Percentiles rank a stretch among this genome's conserved stretches.
Conservation (phyloP, 2,797 vertebrate genomes). For the Propithecus deckenii region DNA sequence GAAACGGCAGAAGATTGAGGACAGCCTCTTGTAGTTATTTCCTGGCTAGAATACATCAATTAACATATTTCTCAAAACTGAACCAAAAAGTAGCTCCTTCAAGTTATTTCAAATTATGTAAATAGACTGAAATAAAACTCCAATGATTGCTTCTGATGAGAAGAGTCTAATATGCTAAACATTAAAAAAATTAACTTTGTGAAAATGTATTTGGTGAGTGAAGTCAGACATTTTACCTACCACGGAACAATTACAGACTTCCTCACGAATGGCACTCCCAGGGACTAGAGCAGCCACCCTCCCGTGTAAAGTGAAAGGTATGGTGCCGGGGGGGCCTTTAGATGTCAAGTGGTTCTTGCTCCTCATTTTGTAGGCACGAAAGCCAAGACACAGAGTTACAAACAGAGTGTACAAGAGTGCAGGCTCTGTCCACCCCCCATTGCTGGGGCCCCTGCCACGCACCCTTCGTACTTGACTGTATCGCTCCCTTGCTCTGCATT, state of each 20-base stretch:
- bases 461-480: background rate
- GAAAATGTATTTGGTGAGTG: background rate
- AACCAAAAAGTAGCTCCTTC: slow-evolving; percentile 3
- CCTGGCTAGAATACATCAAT: slow-evolving; percentile 30
- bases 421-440: background rate
- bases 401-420: background rate
- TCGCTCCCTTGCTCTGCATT: background rate
- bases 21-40: background rate
- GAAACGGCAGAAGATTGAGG: background rate
- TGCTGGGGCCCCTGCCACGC: rapidly evolving
- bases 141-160: slow-evolving; percentile 49
- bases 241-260: background rate
- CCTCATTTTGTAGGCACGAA: background rate
- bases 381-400: background rate
- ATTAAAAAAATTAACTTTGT: slow-evolving; percentile 2
- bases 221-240: background rate
- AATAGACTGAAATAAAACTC: slow-evolving; percentile 36
- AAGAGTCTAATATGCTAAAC: background rate
- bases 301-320: background rate
- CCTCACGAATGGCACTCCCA: background rate
- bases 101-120: slow-evolving; percentile 58
- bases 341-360: background rate
- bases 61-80: slow-evolving; percentile 49
- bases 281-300: background rate
- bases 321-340: too few species aligned